Percentiles rank a stretch among this genome's conserved stretches.
Evolutionary conservation across 2,797 vertebrate species (phyloP).

Genomic region (Muraenolepis orangiensis): DNA sequence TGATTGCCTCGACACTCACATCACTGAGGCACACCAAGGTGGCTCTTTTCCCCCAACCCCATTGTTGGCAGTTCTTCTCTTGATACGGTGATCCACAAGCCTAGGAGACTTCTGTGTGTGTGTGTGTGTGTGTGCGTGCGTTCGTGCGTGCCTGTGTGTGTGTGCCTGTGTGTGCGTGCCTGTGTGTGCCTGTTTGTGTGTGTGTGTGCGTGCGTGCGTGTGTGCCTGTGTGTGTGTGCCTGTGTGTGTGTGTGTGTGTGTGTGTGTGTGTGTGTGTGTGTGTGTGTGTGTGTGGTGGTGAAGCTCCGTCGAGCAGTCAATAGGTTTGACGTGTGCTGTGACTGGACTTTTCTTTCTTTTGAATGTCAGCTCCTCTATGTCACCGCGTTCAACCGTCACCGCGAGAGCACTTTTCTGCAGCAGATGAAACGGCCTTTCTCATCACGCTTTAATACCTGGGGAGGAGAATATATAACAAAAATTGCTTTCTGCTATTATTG

Average conservation of each 20-base stretch:
- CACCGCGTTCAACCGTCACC: neutral
- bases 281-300: no score
- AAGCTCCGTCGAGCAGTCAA: neutral
- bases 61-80: neutral
- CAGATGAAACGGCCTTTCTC: neutral
- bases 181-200: no score
- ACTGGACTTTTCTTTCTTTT: neutral
- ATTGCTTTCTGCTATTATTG: neutral
- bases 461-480: neutral
- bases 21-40: neutral
- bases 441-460: neutral
- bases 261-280: no score
- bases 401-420: neutral
- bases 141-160: neutral
- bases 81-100: no score
- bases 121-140: neutral
- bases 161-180: neutral
- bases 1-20: neutral
- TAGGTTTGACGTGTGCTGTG: neutral
- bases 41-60: neutral
- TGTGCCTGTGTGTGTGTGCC: no score
- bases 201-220: no score
- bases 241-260: no score
- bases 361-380: neutral
- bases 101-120: neutral